phyloP scores from a whole-genome alignment of 2,797 vertebrate species.

The Leuciscus waleckii region DNA sequence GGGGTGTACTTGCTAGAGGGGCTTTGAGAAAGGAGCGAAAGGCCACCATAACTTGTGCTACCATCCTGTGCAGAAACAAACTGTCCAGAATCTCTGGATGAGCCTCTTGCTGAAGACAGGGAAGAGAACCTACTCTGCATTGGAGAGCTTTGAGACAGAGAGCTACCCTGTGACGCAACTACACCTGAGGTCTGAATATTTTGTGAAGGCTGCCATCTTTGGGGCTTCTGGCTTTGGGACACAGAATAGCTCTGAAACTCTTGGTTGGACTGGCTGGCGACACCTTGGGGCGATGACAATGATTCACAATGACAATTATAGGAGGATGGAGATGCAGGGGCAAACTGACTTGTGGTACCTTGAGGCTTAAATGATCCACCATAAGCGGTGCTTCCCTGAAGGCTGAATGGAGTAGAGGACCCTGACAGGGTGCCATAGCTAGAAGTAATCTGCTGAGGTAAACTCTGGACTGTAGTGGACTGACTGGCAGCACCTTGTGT shows the following conservation, averaged over 20 bases:
- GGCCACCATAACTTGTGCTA: not conserved
- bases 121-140: not conserved
- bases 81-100: not conserved
- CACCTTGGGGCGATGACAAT: not conserved
- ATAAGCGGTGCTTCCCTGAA: not conserved
- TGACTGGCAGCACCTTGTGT: no score
- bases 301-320: no score
- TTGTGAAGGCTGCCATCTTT: not conserved
- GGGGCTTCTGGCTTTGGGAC: not conserved
- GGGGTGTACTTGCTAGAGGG: not conserved
- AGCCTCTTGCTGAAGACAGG: not conserved
- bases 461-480: no score
- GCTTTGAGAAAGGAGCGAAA: not conserved
- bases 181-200: not conserved
- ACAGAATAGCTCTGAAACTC: not conserved
- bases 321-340: no score
- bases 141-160: not conserved
- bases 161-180: fast-evolving
- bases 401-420: not conserved
- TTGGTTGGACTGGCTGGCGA: not conserved
- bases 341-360: not conserved
- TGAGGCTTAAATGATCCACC: not conserved
- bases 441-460: not conserved
- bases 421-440: not conserved
- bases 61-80: no score